Base-by-base conservation (phyloP, 1,140 invertebrate genomes). In the Lysiphlebus fabarum region DNA sequence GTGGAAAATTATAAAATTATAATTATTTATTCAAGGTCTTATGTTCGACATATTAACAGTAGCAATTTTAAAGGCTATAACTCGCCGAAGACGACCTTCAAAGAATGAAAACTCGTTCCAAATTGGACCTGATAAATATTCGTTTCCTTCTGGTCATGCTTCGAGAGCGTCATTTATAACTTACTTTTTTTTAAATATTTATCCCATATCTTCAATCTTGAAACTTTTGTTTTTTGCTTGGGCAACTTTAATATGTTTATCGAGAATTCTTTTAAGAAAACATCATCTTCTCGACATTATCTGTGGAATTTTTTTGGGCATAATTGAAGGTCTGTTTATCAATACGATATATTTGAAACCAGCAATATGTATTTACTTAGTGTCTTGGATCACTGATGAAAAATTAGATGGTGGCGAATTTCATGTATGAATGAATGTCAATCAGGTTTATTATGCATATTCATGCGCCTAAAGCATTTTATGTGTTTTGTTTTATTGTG, bases 111-210 rank as follows among this genome's bases (percentile, higher is more conserved):
- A 86, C 72, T 70, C 81, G 8, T 67, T 84, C 14, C 78, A 75
- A 12, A 66, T 83, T 54, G 82, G 85, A 1, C 81, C 93, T 0
- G 96, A 98, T 76, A 90, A 95, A 67, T 98, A 89, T 72, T 95
- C 94, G 40, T 98, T 98, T 76, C 96, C 96, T 34, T 98, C 95
- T 0, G 96, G 96, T 1, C 96, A 99, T 79, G 85, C 92, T 2
- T 94, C 93, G n/a, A 79, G 96, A 67, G 85, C 92, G 8, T 82
- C 88, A 9, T 86, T 92, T 70, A 76, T 98, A 11, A 79, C 86
- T 1, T 85, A 85, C 48, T 90, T 93, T 67, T 87, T 91, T 58
- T 80, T 83, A 0, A 77, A 81, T 62, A 65, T 90, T 8, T 84
- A 84, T 75, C 84, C 87, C 0, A 54, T 89, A 1, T 74, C 83